Evolutionary conservation across 2,797 vertebrate genomes (phyloP), one percentile per base, ranked within the genome.

Genomic region (Micropoecilia bifurca): DNA sequence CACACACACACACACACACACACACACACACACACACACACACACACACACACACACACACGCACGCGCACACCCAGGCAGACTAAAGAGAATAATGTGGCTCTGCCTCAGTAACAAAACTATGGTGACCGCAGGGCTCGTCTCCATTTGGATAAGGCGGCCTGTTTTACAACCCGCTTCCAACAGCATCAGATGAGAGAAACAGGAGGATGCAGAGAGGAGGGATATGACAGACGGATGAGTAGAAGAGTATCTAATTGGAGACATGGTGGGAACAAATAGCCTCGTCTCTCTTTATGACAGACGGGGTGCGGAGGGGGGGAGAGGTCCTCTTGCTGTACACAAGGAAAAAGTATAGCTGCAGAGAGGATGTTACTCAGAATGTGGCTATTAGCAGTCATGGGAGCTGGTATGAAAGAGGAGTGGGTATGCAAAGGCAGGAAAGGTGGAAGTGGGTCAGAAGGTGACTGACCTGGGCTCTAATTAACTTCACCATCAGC

Each of bases 41-140:
- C 36, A 39, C 36, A 39, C 36, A 39, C 36, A 39, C 36, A 39
- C 36, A 3, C 36, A 39, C 36, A 39, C 36, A 82, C 74, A 63
- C 71, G 68, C 6, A 20, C 46, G 41, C 41, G 33, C 50, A 63
- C 76, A 79, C 78, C 63, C 71, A 48, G 2, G 28, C 76, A 78
- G 78, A 88, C 71, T 85, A 89, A 86, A 87, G 88, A 91, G 83
- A 90, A 89, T 92, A 90, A 91, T 92, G 89, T 78, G 87, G 84
- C 80, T 80, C 77, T 88, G 87, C 84, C 84, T 89, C 73, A 77
- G 79, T 85, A 83, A 88, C 83, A 89, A 88, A 90, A 90, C 89
- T 79, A 43, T 3, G 36, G 72, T 87, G 88, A 88, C 88, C 81
- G 71, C 61, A 2, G 89, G 84, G 90, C 83, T 91, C 8, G 83